Base-by-base conservation (phyloP, 2,797 vertebrate species). In the Anableps anableps region DNA sequence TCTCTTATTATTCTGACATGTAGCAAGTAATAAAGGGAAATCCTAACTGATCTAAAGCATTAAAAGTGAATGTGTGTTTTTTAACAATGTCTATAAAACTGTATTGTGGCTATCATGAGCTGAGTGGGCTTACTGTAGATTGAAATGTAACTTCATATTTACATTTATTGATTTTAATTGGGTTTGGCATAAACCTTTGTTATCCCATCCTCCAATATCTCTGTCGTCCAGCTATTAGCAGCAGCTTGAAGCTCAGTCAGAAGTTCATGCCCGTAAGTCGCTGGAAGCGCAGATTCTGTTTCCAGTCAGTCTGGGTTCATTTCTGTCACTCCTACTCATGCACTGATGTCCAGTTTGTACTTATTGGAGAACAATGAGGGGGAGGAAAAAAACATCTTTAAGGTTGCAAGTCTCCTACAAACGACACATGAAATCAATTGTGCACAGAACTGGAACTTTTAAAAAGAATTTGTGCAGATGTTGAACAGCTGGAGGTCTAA, bases 341-440 rank as follows among this genome's bases (percentile, higher is more conserved):
- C 74, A 75, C 80, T 85, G 68, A 89, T 78, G 83, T 86, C 88
- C 85, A 90, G 80, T 90, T 91, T 91, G 85, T 86, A 85, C 81
- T 91, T 87, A 88, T 81, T 90, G 88, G 85, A 89, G 91, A 83
- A 88, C 77, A 88, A 77, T 84, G 76, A 77, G 76, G 70, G 62
- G 17, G 75, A 78, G 31, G 76, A 72, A 74, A 82, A 80, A 66
- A 70, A 83, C 45, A 79, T 91, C 89, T 91, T 90, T 79, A 87
- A 82, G 90, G 93, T 92, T 76, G 73, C 55, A 80, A 79, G 74
- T 84, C 86, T 91, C 88, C 89, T 89, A 88, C 88, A 82, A 89
- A 83, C 85, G 84, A 92, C 93, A 92, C 92, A 92, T 94, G 91
- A 92, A 92, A 89, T 93, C 79, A 94, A 93, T 92, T 90, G 87